Conservation (phyloP, 2,888 invertebrate genomes). For the Metopia argyrocephala region DNA sequence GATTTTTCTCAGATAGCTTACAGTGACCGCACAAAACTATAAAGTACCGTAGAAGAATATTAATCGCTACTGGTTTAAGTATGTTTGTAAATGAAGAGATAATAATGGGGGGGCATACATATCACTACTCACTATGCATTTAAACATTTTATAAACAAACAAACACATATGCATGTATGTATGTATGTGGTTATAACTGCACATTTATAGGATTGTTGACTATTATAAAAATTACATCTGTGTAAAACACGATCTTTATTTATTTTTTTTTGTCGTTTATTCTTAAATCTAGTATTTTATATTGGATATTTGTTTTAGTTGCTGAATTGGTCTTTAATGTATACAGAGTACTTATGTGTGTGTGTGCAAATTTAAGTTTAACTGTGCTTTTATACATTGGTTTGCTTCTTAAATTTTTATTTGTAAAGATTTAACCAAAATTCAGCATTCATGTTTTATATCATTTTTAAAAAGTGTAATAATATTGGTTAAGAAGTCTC, state of each 20-base stretch:
- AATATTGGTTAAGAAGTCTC: conserved; percentile 44
- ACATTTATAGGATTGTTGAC: conserved; percentile 8
- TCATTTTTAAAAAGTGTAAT: conserved; percentile 19
- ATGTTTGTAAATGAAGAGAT: neutral
- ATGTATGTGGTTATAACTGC: neutral
- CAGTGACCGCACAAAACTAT: conserved; percentile 39
- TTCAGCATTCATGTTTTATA: conserved; percentile 9
- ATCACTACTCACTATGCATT: no score
- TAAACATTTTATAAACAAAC: no score
- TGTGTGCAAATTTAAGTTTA: neutral
- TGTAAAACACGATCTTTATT: conserved; percentile 12
- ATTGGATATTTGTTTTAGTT: neutral
- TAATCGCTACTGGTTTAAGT: neutral
- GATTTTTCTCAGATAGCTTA: conserved; percentile 16
- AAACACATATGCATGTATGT: neutral
- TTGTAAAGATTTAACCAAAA: conserved; percentile 29
- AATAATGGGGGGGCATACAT: no score
- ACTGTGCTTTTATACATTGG: neutral
- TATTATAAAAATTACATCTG: conserved; percentile 27
- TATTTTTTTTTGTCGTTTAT: no score
- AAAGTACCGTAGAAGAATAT: conserved; percentile 16
- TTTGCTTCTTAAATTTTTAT: conserved; percentile 2
- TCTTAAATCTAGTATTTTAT: conserved; percentile 18
- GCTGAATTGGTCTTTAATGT: conserved; percentile 31
- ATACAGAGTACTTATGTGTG: neutral